These are phyloP conservation scores for Mantis religiosa DNA, from an alignment of 2,888 invertebrate genomes.

Conservation along the genomic window DNA sequence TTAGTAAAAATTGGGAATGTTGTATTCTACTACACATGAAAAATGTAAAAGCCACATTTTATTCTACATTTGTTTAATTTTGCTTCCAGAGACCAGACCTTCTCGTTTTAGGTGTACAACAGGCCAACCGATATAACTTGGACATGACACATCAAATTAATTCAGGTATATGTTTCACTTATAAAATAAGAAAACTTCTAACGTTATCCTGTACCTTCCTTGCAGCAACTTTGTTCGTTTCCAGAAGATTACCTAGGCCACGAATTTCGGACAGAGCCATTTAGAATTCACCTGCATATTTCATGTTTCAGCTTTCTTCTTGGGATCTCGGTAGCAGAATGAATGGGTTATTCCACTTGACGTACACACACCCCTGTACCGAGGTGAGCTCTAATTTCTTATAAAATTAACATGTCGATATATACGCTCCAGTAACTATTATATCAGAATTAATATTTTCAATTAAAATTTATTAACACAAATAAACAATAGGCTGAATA, in stretches of 20 bases:
- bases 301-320: constrained; percentile 22
- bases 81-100: too few relatives aligned
- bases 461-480: background rate
- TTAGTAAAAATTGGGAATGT: background rate
- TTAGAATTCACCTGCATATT: constrained; percentile 27
- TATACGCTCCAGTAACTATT: background rate
- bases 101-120: background rate
- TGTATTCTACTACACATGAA: background rate
- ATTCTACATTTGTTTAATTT: background rate
- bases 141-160: constrained; percentile 1
- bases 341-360: constrained; percentile 20
- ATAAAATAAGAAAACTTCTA: background rate
- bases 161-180: background rate
- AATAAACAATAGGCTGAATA: background rate
- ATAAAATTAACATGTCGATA: background rate
- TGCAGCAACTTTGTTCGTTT: constrained; percentile 21
- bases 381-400: background rate
- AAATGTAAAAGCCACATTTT: background rate
- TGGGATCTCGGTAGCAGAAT: constrained; percentile 24
- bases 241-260: constrained; percentile 26
- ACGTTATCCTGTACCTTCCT: constrained; percentile 19
- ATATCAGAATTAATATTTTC: too few relatives aligned
- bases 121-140: background rate
- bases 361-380: background rate
- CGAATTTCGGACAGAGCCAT: constrained; percentile 27